Evolutionary conservation across 2,888 invertebrate species (phyloP), one percentile per base, ranked within the genome.

Genomic region (Epirrhoe tristata): DNA sequence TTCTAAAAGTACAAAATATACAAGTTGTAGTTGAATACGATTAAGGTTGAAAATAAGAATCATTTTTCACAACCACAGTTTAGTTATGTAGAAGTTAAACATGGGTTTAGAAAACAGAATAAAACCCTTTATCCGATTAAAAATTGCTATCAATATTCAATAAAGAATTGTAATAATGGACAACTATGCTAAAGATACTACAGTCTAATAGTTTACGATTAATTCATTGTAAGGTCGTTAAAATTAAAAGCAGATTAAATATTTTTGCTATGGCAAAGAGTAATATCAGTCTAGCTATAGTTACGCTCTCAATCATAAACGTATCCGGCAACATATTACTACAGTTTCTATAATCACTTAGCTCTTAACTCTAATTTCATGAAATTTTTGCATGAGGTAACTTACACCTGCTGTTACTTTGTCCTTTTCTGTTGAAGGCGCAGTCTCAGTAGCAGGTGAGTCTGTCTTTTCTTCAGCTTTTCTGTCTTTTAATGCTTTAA

Each of bases 391-490:
- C 94, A 94, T 94, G 67, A 94, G 88, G 74, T 94, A 94, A 94
- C 95, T 94, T 94, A 95, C 94, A 80, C 95, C 95, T 89, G 96
- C 96, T 94, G 96, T 96, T 75, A 95, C 96, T 89, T 95, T 96
- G 78, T 96, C 96, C 77, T 95, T 95, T 66, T 94, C 94, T 6
- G 94, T 91, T 52, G 93, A 93, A 53, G 95, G 94, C 58, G 95
- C 95, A 67, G 95, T 95, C 62, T 94, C 95, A 66, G 94, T 94
- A 66, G 94, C 94, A 58, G 95, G 94, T 72, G 96, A 95, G 66
- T 96, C 96, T 69, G 95, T 96, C 85, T 96, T 97, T 79, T 98
- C 98, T 86, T 98, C 98, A 3, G 98, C 97, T 90, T 98, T 98
- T 69, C 97, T 94, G 80, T 98, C 98, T 84, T 98, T 98, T 34